Conservation (phyloP, 53 echinoderm and acorn worm species). For the Holothuria scabra region DNA sequence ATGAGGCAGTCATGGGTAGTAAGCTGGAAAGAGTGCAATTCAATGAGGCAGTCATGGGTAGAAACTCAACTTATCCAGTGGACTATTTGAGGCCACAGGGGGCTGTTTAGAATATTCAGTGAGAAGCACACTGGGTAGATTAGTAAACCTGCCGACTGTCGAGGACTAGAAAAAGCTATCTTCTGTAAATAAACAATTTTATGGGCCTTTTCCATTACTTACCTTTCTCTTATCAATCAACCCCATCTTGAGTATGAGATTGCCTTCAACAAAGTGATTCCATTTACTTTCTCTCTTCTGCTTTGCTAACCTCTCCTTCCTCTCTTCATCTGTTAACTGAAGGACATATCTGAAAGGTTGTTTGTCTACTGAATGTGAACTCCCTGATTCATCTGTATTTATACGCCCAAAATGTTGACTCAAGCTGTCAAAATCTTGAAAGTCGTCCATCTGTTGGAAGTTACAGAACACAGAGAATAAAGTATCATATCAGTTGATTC, state of each 20-base stretch:
- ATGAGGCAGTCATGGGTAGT: no score
- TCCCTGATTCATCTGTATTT: conserved; percentile 61
- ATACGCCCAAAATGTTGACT: conserved; percentile 79
- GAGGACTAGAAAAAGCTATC: no score
- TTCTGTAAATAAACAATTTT: no score
- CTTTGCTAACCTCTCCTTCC: conserved; percentile 66
- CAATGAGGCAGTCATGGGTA: no score
- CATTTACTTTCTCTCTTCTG: conserved; percentile 87
- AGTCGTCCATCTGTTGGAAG: conserved; percentile 15
- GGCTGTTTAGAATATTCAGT: no score
- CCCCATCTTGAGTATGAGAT: conserved; percentile 95
- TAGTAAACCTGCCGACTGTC: no score
- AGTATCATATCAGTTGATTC: no score
- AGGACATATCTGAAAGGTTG: conserved; percentile 74
- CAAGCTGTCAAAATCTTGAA: conserved; percentile 80
- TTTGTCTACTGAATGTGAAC: conserved; percentile 56
- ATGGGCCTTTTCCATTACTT: neutral
- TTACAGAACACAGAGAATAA: neutral
- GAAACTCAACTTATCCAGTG: no score
- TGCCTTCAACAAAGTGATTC: conserved; percentile 94
- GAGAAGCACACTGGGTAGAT: no score
- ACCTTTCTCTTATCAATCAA: conserved; percentile 96
- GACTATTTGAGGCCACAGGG: no score
- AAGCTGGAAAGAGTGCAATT: no score
- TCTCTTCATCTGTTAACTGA: conserved; percentile 66